Percentiles rank a stretch among this genome's conserved stretches.
These are phyloP conservation scores for Porites divaricata DNA, from an alignment of 92 coral and sea anemone species.

Conservation along the genomic window DNA sequence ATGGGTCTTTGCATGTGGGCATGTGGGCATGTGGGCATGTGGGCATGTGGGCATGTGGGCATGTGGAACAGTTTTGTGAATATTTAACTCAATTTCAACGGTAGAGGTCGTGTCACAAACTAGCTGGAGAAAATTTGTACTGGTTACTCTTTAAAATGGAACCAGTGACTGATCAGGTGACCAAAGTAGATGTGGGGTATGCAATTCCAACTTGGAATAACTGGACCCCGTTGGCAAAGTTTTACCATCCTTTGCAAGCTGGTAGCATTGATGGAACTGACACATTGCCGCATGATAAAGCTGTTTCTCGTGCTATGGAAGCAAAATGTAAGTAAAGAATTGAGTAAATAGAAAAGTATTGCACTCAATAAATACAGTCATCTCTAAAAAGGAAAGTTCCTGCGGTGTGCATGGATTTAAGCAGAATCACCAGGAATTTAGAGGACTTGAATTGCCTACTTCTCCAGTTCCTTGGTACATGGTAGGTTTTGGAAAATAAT, in stretches of 20 bases:
- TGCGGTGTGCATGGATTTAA: too few species aligned
- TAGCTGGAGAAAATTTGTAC: background rate
- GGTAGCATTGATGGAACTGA: conserved; percentile 99
- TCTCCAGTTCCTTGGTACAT: too few species aligned
- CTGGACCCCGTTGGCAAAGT: conserved; percentile 93
- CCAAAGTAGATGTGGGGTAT: conserved; percentile 60
- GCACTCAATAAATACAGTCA: too few species aligned
- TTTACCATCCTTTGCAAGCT: conserved; percentile 96
- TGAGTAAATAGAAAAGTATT: too few species aligned
- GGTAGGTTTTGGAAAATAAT: too few species aligned
- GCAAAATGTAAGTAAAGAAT: conserved; percentile 74
- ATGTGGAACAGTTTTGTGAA: background rate
- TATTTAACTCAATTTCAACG: background rate
- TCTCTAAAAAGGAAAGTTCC: too few species aligned
- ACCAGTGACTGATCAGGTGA: conserved; percentile 19
- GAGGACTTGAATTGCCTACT: too few species aligned
- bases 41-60: too few species aligned
- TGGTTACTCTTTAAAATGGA: conserved; percentile 33
- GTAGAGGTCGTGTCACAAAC: too few species aligned
- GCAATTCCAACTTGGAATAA: conserved; percentile 82
- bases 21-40: too few species aligned
- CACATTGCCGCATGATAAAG: conserved; percentile 85
- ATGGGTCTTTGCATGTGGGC: background rate
- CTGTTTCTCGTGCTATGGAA: conserved; percentile 80
- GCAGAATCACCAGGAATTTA: too few species aligned